Evolutionary conservation across 2,888 invertebrate species (phyloP).

Genomic region (Scaptomyza tumidula): DNA sequence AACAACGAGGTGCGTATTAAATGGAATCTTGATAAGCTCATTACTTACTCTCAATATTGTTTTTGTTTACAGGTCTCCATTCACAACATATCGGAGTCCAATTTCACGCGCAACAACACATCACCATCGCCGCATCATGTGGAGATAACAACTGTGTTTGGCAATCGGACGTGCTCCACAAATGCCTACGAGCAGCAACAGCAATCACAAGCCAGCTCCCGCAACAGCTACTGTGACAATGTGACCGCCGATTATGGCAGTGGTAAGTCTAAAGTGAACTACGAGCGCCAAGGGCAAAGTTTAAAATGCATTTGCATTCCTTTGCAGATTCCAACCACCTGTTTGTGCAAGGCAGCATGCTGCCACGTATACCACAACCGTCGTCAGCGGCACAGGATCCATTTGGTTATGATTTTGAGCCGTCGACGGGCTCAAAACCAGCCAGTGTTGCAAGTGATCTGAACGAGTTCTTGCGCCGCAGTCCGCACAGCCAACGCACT

Average conservation of each 20-base stretch:
- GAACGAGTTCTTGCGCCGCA: slow-evolving; percentile 88
- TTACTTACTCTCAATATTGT: neutral
- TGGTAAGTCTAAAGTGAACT: slow-evolving; percentile 48
- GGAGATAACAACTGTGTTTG: slow-evolving; percentile 84
- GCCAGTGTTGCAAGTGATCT: slow-evolving; percentile 88
- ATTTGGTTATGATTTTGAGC: slow-evolving; percentile 93
- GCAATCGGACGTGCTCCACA: slow-evolving; percentile 67
- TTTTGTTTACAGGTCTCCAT: slow-evolving; percentile 81
- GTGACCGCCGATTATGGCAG: slow-evolving; percentile 75
- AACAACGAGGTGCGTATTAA: slow-evolving; percentile 83
- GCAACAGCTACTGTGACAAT: slow-evolving; percentile 74
- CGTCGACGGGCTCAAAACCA: slow-evolving; percentile 87
- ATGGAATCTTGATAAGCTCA: neutral
- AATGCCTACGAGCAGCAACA: slow-evolving; percentile 75
- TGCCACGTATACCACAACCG: slow-evolving; percentile 84
- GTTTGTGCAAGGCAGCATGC: slow-evolving; percentile 92
- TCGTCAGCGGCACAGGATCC: slow-evolving; percentile 92
- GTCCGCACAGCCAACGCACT: slow-evolving; percentile 77
- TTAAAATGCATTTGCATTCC: neutral
- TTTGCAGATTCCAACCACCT: slow-evolving; percentile 86
- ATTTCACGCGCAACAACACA: slow-evolving; percentile 81
- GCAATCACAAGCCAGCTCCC: slow-evolving; percentile 53
- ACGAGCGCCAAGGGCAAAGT: neutral
- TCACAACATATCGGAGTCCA: slow-evolving; percentile 84
- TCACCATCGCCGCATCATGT: slow-evolving; percentile 83